phyloP scores from a whole-genome alignment of 2,113 vertebrate genomes.

The Apaloderma vittatum region DNA sequence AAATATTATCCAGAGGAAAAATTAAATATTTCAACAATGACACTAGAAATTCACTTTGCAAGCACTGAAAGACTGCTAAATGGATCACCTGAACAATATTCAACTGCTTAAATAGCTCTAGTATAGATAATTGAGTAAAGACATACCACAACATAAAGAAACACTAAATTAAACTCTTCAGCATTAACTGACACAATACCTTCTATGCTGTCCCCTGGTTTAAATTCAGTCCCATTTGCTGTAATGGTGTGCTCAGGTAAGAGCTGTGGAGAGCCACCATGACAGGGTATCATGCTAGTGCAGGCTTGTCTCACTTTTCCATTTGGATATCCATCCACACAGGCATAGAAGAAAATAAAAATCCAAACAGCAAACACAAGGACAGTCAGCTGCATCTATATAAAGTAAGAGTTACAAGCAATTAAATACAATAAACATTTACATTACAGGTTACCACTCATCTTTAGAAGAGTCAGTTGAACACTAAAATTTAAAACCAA shows the following conservation, averaged over 20 bases:
- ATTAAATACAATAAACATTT: not conserved
- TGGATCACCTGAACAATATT: not conserved
- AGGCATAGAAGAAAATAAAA: not conserved
- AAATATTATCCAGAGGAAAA: not conserved
- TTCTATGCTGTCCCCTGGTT: slow-evolving; percentile 81
- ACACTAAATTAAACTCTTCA: not conserved
- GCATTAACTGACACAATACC: slow-evolving; percentile 69
- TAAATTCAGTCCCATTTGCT: slow-evolving; percentile 79
- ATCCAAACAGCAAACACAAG: slow-evolving; percentile 15
- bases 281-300: slow-evolving; percentile 81
- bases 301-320: slow-evolving; percentile 83
- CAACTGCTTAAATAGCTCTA: not conserved
- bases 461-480: not conserved
- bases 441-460: not conserved
- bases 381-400: slow-evolving; percentile 71
- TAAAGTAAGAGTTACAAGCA: not conserved
- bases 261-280: slow-evolving; percentile 65
- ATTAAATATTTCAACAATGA: not conserved
- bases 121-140: not conserved
- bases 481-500: not conserved
- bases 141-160: not conserved
- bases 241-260: slow-evolving; percentile 74
- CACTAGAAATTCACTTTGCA: not conserved
- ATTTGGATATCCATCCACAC: slow-evolving; percentile 71
- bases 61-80: not conserved